Percentiles rank a stretch among this genome's conserved stretches.
phyloP scores from a whole-genome alignment of 2,113 vertebrate genomes.

The Protobothrops mucrosquamatus region DNA sequence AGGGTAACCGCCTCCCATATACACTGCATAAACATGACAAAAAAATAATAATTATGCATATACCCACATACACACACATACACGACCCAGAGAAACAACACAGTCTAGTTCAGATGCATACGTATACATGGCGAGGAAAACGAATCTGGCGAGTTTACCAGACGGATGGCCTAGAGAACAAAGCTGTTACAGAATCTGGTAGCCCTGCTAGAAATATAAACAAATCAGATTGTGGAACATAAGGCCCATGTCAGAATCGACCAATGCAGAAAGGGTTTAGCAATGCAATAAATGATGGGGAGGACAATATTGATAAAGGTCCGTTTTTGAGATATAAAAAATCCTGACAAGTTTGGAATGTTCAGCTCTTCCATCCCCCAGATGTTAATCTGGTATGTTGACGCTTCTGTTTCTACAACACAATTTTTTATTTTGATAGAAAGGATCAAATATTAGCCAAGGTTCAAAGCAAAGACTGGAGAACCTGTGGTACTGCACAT shows the following conservation, averaged over 20 bases:
- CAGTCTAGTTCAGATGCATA: no score
- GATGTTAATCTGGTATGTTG: not conserved
- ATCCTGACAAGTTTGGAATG: not conserved
- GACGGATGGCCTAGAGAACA: no score
- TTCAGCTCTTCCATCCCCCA: not conserved
- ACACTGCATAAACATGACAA: no score
- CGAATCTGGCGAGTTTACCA: no score
- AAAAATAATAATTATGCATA: no score
- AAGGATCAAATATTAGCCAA: not conserved
- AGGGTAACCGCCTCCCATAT: no score
- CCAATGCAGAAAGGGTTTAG: slow-evolving; percentile 4
- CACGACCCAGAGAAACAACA: no score
- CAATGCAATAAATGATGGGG: slow-evolving; percentile 19
- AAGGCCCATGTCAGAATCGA: slow-evolving; percentile 41
- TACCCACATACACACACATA: no score
- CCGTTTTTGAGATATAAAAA: not conserved
- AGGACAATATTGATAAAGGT: not conserved
- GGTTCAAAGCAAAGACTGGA: not conserved
- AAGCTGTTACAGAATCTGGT: no score
- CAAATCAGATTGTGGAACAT: slow-evolving; percentile 1
- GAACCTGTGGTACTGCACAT: no score
- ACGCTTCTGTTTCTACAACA: not conserved
- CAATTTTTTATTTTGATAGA: not conserved
- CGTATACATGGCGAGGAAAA: no score
- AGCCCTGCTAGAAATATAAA: not conserved